phyloP scores from a whole-genome alignment of 2,888 invertebrate genomes.

The Apoda limacodes region DNA sequence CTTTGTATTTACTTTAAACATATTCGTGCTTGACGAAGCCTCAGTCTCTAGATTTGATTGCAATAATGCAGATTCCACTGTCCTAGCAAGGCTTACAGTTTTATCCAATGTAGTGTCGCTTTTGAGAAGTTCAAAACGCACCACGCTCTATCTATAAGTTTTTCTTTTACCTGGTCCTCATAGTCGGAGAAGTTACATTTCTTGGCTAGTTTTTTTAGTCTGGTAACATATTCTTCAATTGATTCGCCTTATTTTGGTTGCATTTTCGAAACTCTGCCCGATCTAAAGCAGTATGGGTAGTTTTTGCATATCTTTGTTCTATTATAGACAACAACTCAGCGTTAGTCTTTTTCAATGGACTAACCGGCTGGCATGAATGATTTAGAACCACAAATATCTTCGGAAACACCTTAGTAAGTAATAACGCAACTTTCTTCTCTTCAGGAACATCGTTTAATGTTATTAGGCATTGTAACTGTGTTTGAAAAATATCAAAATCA shows the following conservation, averaged over 20 bases:
- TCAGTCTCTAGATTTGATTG: not conserved
- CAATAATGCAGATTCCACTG: constrained; percentile 1
- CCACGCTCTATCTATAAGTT: constrained; percentile 1
- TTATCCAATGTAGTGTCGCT: not conserved
- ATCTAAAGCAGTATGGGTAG: not conserved
- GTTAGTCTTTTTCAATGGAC: not conserved
- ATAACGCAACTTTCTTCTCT: not conserved
- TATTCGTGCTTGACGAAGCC: not conserved
- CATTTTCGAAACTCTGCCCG: constrained; percentile 1
- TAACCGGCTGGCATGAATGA: not conserved
- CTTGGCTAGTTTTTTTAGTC: not conserved
- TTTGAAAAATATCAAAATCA: not conserved
- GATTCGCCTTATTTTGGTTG: not conserved
- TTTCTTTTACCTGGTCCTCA: constrained; percentile 3
- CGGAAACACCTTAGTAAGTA: not conserved
- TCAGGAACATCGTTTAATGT: not conserved
- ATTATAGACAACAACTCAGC: not conserved
- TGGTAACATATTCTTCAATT: not conserved
- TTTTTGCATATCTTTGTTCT: not conserved
- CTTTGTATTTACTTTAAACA: not conserved
- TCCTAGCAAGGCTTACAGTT: not conserved
- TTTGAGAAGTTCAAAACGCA: constrained; percentile 4
- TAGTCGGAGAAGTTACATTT: constrained; percentile 1
- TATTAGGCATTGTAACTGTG: not conserved
- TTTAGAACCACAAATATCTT: not conserved